Conservation (phyloP, 2,888 invertebrate genomes). For the Trilocha varians region DNA sequence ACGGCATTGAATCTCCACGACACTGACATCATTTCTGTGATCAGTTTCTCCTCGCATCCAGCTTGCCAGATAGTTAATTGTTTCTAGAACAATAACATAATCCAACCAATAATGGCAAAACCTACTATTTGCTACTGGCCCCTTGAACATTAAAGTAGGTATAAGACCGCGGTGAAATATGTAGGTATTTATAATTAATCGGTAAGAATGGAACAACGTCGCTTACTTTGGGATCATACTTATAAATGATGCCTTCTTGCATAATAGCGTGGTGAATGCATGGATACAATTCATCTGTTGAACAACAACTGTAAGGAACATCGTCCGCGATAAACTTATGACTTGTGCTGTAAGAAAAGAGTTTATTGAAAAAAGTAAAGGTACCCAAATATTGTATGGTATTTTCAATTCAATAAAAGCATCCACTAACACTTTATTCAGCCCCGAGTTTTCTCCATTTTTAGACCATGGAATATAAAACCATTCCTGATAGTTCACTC, state of each 20-base stretch:
- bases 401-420: not conserved
- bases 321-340: slow-evolving; percentile 65
- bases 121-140: too few species aligned
- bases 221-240: slow-evolving; percentile 62
- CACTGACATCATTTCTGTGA: slow-evolving; percentile 60
- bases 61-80: slow-evolving; percentile 54
- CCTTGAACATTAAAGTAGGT: too few species aligned
- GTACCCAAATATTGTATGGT: too few species aligned
- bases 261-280: slow-evolving; percentile 75
- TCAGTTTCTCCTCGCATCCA: slow-evolving; percentile 64
- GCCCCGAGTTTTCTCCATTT: slow-evolving; percentile 29
- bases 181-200: too few species aligned
- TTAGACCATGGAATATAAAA: slow-evolving; percentile 74
- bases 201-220: too few species aligned
- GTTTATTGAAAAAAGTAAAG: too few species aligned
- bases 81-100: slow-evolving; percentile 24
- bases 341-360: slow-evolving; percentile 22
- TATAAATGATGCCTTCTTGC: slow-evolving; percentile 63
- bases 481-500: slow-evolving; percentile 75
- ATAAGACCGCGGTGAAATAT: too few species aligned
- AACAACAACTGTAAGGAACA: slow-evolving; percentile 77
- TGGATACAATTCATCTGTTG: slow-evolving; percentile 64
- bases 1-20: slow-evolving; percentile 62
- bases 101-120: too few species aligned
- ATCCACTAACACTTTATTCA: slow-evolving; percentile 29